Base-by-base conservation (phyloP, 2,113 vertebrate genomes). In the Aegotheles bennettii region DNA sequence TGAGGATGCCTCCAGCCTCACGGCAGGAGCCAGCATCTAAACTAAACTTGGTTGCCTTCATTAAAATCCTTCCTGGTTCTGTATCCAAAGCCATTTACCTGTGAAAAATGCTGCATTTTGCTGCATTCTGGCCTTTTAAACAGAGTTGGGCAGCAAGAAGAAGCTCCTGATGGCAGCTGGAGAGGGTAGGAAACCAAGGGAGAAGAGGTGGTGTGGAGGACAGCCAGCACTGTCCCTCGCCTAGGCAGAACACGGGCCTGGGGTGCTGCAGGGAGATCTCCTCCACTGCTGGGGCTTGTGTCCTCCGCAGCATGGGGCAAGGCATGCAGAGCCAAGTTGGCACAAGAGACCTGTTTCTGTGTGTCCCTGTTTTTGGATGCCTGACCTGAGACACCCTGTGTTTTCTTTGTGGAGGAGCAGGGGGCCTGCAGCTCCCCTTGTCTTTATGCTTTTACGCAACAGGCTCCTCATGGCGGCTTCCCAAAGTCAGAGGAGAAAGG, bases 401-500 rank as follows among this genome's bases (percentile, higher is more conserved):
- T 67, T 67, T 84, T 64, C 60, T 90, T 63, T 94, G 73, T 61
- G 53, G 73, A 56, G 64, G 24, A 90, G 24, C 4, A 0, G 38
- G 28, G 13, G 40, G 18, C 33, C 69, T 2, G 1, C 74, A 89
- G 48, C n/a, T 73, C 40, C 73, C 65, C 42, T 87, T 35, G 15
- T 63, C 89, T 84, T 60, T 17, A 3, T 17, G 59, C 59, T 85
- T 91, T 83, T 61, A 67, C 67, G 67, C 71, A 85, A 70, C 24
- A 5, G 50, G 50, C 50, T 88, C 40, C 57, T 50, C 17, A 10
- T 51, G 83, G 85, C 24, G 5, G 68, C 60, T 89, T 90, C 64
- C 86, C 83, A 89, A 88, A 84, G 79, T 11, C 70, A 59, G 57
- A 38, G 59, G 70, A 96, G 79, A 97, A 90, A 81, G 83, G 54